These are phyloP conservation scores for Apostichopus leukothele DNA, from an alignment of 53 echinoderm and acorn worm genomes.

Conservation along the genomic window DNA sequence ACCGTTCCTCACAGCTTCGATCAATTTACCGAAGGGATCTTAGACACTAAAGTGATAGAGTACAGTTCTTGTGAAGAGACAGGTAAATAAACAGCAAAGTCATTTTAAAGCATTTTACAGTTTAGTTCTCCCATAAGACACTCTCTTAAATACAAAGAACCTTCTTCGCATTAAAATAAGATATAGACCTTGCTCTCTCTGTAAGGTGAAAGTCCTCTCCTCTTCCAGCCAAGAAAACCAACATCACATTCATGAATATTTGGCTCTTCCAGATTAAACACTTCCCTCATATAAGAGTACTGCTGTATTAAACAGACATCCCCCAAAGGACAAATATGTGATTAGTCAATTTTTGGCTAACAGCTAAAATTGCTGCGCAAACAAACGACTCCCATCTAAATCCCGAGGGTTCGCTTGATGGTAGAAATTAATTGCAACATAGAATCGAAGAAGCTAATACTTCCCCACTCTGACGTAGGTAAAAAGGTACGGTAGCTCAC, in stretches of 20 bases:
- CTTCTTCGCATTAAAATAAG: too few relatives aligned
- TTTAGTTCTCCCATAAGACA: background rate
- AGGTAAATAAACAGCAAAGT: too few relatives aligned
- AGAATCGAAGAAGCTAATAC: background rate
- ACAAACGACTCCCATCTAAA: background rate
- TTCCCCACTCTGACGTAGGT: constrained; percentile 2
- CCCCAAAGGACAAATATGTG: constrained; percentile 42
- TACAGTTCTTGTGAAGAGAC: too few relatives aligned
- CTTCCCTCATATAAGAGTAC: background rate
- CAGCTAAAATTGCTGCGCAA: constrained; percentile 38
- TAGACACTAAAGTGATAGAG: too few relatives aligned
- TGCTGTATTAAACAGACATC: constrained; percentile 1
- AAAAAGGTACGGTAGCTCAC: background rate
- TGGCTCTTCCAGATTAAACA: background rate
- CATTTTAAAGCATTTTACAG: too few relatives aligned
- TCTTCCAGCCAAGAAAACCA: background rate
- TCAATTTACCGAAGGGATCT: too few relatives aligned
- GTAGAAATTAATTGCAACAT: constrained; percentile 42
- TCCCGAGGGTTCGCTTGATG: constrained; percentile 7
- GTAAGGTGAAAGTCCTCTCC: background rate
- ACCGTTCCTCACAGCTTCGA: too few relatives aligned
- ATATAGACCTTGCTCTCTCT: too few relatives aligned
- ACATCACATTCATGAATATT: background rate
- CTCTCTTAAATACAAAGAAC: too few relatives aligned
- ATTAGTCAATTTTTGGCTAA: constrained; percentile 43